Evolutionary conservation across 2,113 vertebrate genomes (phyloP), one percentile per base, ranked within the genome.

Genomic region (Sula dactylatra): DNA sequence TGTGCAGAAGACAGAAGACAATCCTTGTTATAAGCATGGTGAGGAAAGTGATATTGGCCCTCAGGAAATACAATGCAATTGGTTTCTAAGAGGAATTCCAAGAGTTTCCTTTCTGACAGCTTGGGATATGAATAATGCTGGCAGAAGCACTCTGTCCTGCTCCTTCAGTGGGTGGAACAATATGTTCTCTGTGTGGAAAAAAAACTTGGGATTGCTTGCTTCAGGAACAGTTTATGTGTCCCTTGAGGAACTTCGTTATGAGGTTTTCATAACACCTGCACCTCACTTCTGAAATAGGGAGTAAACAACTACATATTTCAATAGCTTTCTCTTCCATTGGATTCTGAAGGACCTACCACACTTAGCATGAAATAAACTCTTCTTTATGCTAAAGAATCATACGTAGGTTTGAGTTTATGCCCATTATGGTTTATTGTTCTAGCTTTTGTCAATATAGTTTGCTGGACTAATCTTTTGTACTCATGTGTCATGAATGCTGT

Each of bases 61-160:
- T 66, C 45, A 80, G 49, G 58, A 91, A 84, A 65, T 85, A 85
- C 4, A 93, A 65, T 76, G 70, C 54, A 82, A 55, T 90, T 94
- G 84, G 92, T 96, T 85, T 94, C 54, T 65, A 54, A 73, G 45
- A 80, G n/a, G 82, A 94, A 95, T 95, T 97, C 74, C 44, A 66
- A 93, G 91, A 94, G 91, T 88, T 97, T 96, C 89, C 81, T 90
- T 84, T 90, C 78, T 88, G 70, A 93, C 89, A 91, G 15, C 86
- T 82, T 94, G 86, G 86, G 89, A 87, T 76, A 95, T 93, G 95
- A 97, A 95, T 95, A 96, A 95, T 88, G 49, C 55, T 96, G 96
- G 95, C 93, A 95, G 67, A 93, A 87, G 93, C 54, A 79, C 42
- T 94, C 77, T 85, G 81, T 95, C 54, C 58, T 80, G 54, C 87